Conservation (phyloP, 2,888 invertebrate species). For the Monochamus alternatus region DNA sequence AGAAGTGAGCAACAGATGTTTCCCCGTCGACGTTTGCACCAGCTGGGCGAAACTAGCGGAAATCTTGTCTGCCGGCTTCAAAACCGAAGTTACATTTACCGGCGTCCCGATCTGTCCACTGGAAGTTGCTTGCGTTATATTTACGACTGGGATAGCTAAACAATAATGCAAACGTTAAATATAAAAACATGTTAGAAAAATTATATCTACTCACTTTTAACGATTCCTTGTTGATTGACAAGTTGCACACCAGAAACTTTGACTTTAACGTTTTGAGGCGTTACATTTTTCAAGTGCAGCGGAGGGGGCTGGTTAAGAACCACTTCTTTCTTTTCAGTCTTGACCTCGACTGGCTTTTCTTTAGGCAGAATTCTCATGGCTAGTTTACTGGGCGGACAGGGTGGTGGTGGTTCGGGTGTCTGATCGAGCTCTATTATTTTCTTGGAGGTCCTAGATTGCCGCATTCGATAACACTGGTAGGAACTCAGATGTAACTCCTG, state of each 20-base stretch:
- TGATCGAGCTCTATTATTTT: conserved; percentile 78
- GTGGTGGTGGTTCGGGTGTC: conserved; percentile 75
- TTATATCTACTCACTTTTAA: conserved; percentile 70
- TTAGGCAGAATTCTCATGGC: conserved; percentile 60
- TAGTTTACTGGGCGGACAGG: conserved; percentile 75
- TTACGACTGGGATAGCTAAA: conserved; percentile 72
- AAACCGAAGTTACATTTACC: conserved; percentile 63
- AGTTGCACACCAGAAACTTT: conserved; percentile 71
- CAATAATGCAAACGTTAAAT: conserved; percentile 39
- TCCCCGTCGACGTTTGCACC: conserved; percentile 81
- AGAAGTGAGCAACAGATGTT: conserved; percentile 79
- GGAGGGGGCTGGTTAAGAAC: conserved; percentile 42
- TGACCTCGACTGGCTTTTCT: conserved; percentile 49
- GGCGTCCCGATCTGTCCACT: conserved; percentile 59
- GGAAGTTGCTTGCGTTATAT: conserved; percentile 57
- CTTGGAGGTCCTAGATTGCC: conserved; percentile 82
- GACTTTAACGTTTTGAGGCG: conserved; percentile 60
- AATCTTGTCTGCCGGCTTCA: conserved; percentile 66
- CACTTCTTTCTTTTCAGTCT: conserved; percentile 49
- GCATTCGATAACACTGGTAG: conserved; percentile 88
- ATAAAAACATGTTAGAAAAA: conserved; percentile 28
- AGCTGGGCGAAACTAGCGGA: conserved; percentile 76
- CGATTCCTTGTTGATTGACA: conserved; percentile 73
- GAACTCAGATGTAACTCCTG: conserved; percentile 82
- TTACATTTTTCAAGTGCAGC: conserved; percentile 40